Conservation (phyloP, 2,797 vertebrate species). For the Intellagama lesueurii region DNA sequence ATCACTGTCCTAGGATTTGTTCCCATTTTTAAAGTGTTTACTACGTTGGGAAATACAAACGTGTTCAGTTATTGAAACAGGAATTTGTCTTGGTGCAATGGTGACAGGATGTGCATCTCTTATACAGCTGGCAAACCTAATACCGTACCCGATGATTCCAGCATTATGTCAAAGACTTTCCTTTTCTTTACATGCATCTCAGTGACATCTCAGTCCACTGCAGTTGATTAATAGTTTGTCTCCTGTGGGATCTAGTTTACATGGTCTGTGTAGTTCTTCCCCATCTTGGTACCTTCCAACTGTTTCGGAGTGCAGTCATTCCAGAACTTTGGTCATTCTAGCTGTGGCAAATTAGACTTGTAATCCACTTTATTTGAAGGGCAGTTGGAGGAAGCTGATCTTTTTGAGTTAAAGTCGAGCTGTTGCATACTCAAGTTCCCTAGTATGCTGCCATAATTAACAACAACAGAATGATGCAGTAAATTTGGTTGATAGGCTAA, state of each 20-base stretch:
- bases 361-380: not conserved
- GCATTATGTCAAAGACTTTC: not conserved
- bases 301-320: not conserved
- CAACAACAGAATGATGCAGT: not conserved
- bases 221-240: not conserved
- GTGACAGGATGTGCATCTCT: not conserved
- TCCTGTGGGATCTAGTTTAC: not conserved
- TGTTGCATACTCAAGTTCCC: not conserved
- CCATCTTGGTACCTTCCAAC: not conserved
- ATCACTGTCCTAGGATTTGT: not conserved
- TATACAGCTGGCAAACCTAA: not conserved
- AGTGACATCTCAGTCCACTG: not conserved
- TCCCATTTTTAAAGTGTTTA: not conserved
- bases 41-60: not conserved
- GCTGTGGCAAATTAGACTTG: not conserved
- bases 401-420: not conserved
- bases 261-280: not conserved
- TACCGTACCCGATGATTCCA: too few species aligned
- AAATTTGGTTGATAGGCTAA: not conserved
- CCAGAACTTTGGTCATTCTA: not conserved
- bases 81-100: not conserved
- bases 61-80: not conserved
- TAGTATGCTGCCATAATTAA: not conserved
- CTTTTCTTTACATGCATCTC: not conserved
- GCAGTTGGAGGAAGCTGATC: not conserved